Evolutionary conservation across 2,888 invertebrate species (phyloP), one percentile per base, ranked within the genome.

Genomic region (Platypus cylindrus): DNA sequence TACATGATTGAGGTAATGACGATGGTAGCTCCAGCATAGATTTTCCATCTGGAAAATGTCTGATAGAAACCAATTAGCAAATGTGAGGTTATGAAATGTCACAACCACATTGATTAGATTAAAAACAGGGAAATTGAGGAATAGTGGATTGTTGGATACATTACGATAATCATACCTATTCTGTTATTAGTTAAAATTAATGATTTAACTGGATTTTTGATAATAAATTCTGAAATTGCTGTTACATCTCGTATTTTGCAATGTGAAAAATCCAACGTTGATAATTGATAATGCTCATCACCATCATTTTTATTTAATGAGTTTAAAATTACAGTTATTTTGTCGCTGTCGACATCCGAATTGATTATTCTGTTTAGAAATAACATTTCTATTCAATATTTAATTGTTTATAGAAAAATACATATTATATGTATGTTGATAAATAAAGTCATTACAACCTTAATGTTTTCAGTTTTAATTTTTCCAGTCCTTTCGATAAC

Each of bases 241-340:
- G 49, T 38, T 3, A 50, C 48, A 9, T 59, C 60, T 11, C 46
- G 45, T 30, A 61, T 51, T 41, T 51, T 49, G 37, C 61, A 60
- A 45, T 59, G 58, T 2, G 58, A 58, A 41, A 60, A 54, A 39
- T 60, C 59, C 15, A 60, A 33, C 14, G 44, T 44, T 32, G 39
- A 40, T 12, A 61, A 41, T n/a, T n/a, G n/a, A n/a, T n/a, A n/a
- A n/a, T n/a, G n/a, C n/a, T n/a, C n/a, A n/a, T n/a, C n/a, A n/a
- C n/a, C n/a, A 17, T 49, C 46, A 34, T 59, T 55, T 34, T 48
- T 50, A 13, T 43, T 22, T 11, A 60, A 37, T 17, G 52, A 33
- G 34, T 51, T 53, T 7, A 59, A 31, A 16, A 61, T 48, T 32
- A 48, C 47, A 18, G 46, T 46, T 3, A 51, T 33, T 45, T 55